Base-by-base conservation (phyloP, 2,888 invertebrate genomes). In the Arrhopalites spinosus region DNA sequence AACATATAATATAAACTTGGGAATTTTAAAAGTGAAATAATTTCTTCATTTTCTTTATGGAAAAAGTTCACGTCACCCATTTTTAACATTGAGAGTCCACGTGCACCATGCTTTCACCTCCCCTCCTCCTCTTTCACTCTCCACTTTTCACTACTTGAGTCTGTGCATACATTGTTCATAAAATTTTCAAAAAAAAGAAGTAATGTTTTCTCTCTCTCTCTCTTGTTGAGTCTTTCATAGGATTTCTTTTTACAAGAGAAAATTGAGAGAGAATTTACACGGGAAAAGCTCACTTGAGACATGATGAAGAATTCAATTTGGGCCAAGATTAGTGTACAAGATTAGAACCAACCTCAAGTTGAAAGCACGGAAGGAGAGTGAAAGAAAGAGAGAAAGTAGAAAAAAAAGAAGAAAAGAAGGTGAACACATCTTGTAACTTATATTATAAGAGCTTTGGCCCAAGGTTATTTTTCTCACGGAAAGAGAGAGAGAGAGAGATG, bases 291-390 rank as follows among this genome's bases (percentile, higher is more conserved):
- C 50, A 50, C 50, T 50, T n/a, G 50, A 50, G 50, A 50, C 15
- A 50, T 50, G 50, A 50, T 50, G 17, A 50, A 50, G 50, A 23
- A 59, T 59, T 59, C 59, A 59, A 59, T 59, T 59, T 59, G 17
- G 20, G 59, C 25, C 20, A 23, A 59, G 59, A 59, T 25, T 59
- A 20, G 50, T n/a, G 50, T 15, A 59, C 23, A 50, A 50, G 50
- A 50, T 50, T 50, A 50, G 50, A 50, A 50, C 15, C 15, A n/a
- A 50, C 25, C 23, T 59, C 25, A 20, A 25, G 59, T 20, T 20
- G 25, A 59, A 53, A 59, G 59, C 23, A 59, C 20, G 11, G 59
- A 59, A 20, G 59, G 59, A 50, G 25, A 59, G 25, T 23, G 59
- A 59, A 59, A 59, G 59, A 23, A 3, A 25, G 23, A 20, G 59